Conservation (phyloP, 1,140 invertebrate genomes). For the Drosophila tsacasi region DNA sequence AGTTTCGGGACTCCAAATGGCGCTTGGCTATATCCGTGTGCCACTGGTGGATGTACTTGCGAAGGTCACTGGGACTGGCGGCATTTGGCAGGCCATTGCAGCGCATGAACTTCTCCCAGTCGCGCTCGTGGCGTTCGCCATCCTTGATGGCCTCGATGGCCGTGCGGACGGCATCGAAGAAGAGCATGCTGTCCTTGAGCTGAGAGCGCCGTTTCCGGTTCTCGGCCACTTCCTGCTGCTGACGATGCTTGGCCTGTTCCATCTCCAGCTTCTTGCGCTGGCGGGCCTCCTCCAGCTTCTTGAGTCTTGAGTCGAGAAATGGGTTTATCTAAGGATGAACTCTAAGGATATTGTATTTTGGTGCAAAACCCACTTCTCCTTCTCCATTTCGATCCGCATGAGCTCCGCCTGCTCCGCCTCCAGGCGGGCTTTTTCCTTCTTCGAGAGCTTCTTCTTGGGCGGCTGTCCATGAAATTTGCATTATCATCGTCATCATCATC, state of each 20-base stretch:
- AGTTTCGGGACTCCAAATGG: constrained; percentile 84
- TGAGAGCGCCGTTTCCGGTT: constrained; percentile 71
- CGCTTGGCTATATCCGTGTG: constrained; percentile 85
- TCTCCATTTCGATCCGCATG: constrained; percentile 84
- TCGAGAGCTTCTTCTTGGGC: constrained; percentile 85
- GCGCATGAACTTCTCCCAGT: constrained; percentile 88
- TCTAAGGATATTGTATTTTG: neutral
- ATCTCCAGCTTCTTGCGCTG: constrained; percentile 82
- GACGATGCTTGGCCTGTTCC: constrained; percentile 79
- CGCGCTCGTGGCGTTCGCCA: constrained; percentile 61
- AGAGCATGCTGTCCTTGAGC: constrained; percentile 73
- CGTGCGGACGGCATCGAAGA: constrained; percentile 66
- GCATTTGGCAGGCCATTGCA: constrained; percentile 89
- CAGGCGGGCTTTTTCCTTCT: constrained; percentile 85
- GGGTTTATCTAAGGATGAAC: neutral
- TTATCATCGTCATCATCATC: constrained; percentile 40
- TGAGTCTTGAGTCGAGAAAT: constrained; percentile 47
- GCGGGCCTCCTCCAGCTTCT: constrained; percentile 81
- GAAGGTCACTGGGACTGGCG: constrained; percentile 86
- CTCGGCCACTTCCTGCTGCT: constrained; percentile 79
- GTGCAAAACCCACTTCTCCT: constrained; percentile 79
- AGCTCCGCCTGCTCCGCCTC: constrained; percentile 85
- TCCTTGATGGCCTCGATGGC: constrained; percentile 74
- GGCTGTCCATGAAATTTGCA: constrained; percentile 52
- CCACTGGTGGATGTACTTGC: constrained; percentile 89